Percentiles rank a stretch among this genome's conserved stretches.
Conservation (phyloP, 2,888 invertebrate genomes). For the Ptychoptera albimana region DNA sequence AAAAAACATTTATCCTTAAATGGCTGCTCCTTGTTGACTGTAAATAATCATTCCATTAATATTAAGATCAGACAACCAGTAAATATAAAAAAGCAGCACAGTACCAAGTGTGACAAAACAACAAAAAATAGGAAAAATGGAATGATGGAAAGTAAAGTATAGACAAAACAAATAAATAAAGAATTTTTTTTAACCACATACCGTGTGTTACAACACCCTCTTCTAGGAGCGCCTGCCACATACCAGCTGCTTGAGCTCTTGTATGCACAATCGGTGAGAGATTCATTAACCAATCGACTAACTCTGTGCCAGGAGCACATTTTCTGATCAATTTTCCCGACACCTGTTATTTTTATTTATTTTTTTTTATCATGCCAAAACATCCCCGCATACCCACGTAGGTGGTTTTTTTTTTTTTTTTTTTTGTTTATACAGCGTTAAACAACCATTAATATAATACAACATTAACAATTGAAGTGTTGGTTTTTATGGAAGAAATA, state of each 20-base stretch:
- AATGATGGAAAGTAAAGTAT: slow-evolving; percentile 4
- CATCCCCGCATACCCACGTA: too few species aligned
- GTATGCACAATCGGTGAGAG: slow-evolving; percentile 44
- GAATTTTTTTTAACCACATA: slow-evolving; percentile 24
- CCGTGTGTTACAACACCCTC: slow-evolving; percentile 64
- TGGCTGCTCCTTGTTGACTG: slow-evolving; percentile 61
- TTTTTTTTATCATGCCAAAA: too few species aligned
- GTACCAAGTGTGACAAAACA: slow-evolving; percentile 3
- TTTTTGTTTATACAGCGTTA: too few species aligned
- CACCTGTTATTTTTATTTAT: slow-evolving; percentile 23
- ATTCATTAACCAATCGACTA: slow-evolving; percentile 64
- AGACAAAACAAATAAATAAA: slow-evolving; percentile 5
- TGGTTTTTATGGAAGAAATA: too few species aligned
- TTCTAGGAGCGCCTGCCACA: slow-evolving; percentile 72
- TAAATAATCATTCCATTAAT: slow-evolving; percentile 10
- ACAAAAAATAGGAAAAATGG: slow-evolving; percentile 1
- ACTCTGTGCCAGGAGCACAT: slow-evolving; percentile 61
- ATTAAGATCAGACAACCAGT: neutral
- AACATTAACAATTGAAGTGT: too few species aligned
- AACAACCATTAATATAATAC: too few species aligned
- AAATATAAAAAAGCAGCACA: neutral
- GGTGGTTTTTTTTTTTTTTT: too few species aligned
- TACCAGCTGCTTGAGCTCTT: slow-evolving; percentile 55
- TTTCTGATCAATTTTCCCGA: slow-evolving; percentile 44
- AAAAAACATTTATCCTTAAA: slow-evolving; percentile 71